Percentiles rank a stretch among this genome's conserved stretches.
Evolutionary conservation across 2,888 invertebrate genomes (phyloP).

Genomic region (Lagria hirta): DNA sequence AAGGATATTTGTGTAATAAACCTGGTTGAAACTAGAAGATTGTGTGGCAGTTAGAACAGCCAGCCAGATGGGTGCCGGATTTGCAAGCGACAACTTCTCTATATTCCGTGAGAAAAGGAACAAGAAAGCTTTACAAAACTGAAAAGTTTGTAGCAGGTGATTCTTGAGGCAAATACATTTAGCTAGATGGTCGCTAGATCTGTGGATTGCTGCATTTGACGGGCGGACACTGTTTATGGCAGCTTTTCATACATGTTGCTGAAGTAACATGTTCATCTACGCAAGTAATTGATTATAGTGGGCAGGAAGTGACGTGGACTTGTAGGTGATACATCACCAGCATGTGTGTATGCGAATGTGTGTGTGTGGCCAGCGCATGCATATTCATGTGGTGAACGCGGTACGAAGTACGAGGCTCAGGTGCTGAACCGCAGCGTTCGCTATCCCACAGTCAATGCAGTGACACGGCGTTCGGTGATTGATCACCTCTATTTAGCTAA

Average conservation of each 20-base stretch:
- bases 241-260: slow-evolving; percentile 54
- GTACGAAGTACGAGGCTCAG: slow-evolving; percentile 47
- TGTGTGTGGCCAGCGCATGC: slow-evolving; percentile 45
- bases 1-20: no score
- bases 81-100: no score
- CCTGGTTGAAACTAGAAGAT: no score
- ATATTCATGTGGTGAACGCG: slow-evolving; percentile 48
- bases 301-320: slow-evolving; percentile 49
- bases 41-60: no score
- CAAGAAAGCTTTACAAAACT: no score
- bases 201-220: slow-evolving; percentile 41
- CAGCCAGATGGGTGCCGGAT: no score
- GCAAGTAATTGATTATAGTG: slow-evolving; percentile 56
- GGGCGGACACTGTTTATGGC: slow-evolving; percentile 51
- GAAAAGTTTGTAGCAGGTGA: no score
- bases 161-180: no score
- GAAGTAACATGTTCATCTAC: slow-evolving; percentile 55
- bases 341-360: no score
- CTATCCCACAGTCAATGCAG: slow-evolving; percentile 49
- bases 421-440: slow-evolving; percentile 43
- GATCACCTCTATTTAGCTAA: slow-evolving; percentile 53
- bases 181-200: slow-evolving; percentile 25
- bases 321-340: slow-evolving; percentile 51
- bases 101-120: no score
- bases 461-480: slow-evolving; percentile 53